Evolutionary conservation across 2,113 vertebrate species (phyloP).

Genomic region (Hyla sarda): DNA sequence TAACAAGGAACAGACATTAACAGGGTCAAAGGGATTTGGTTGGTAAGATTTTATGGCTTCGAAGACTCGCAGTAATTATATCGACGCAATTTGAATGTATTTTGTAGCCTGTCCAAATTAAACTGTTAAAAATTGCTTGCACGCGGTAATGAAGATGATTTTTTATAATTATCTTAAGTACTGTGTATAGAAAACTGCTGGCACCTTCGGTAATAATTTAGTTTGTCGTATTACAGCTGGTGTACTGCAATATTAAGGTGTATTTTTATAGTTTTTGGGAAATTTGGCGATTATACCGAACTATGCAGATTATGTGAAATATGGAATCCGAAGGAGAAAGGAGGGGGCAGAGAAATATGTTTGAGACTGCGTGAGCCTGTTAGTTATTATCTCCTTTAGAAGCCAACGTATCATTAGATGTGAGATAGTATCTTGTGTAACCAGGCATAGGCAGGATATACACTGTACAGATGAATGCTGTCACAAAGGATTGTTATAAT

Average conservation of each 20-base stretch:
- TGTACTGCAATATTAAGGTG: conserved; percentile 73
- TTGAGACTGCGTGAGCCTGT: conserved; percentile 62
- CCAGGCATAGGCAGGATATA: conserved; percentile 61
- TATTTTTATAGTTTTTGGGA: conserved; percentile 68
- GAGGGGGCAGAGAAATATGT: conserved; percentile 62
- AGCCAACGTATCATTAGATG: conserved; percentile 64
- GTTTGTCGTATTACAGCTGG: conserved; percentile 72
- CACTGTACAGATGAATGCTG: conserved; percentile 59
- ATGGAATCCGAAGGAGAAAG: conserved; percentile 38
- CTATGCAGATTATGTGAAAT: conserved; percentile 72
- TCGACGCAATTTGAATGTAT: conserved; percentile 74
- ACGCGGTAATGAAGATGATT: conserved; percentile 76
- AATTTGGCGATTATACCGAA: conserved; percentile 70
- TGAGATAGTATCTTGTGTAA: conserved; percentile 61
- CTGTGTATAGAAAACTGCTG: conserved; percentile 76
- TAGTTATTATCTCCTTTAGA: conserved; percentile 67
- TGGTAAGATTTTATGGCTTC: conserved; percentile 74
- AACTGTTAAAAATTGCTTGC: conserved; percentile 74
- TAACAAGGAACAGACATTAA: conserved; percentile 77
- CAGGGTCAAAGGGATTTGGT: conserved; percentile 78
- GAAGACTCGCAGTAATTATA: conserved; percentile 73
- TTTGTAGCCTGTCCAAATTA: conserved; percentile 79
- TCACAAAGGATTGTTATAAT: conserved; percentile 66
- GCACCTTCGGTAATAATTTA: conserved; percentile 76
- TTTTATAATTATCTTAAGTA: conserved; percentile 80